Base-by-base conservation (phyloP, 2,888 invertebrate species). In the Ennomos erosarius region DNA sequence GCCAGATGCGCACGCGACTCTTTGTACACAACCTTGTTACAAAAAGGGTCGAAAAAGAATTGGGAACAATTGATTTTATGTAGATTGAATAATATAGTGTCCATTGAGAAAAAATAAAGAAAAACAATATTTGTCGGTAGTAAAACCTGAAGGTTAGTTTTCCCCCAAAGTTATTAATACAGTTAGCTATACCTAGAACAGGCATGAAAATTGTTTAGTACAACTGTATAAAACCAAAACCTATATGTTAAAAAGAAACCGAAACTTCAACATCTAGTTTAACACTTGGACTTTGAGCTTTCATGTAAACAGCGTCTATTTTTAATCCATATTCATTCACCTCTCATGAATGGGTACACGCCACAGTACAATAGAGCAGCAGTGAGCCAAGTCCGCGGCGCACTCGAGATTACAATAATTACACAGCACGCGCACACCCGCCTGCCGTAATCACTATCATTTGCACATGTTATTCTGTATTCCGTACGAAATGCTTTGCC, bases 381-480 rank as follows among this genome's bases (percentile, higher is more conserved):
- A 72, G 68, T 70, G 60, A 63, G 61, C 54, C 65, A 67, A 66
- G 61, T 73, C 51, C 51, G 45, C 57, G 71, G 74, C 79, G 75
- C 75, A 73, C 62, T 74, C 68, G 73, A 83, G 86, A 92, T 91
- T 89, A 92, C 85, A 91, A 90, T 88, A 88, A 91, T 92, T 90
- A 92, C 81, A 81, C 67, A 77, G 85, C 90, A 87, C 89, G 85
- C 88, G 89, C 79, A 70, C 73, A 76, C 74, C 74, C 77, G 72
- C 71, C 44, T 53, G 73, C 77, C 43, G 77, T 90, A 91, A 91
- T 89, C 86, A 91, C 90, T 90, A 85, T 91, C 84, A 91, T 92
- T 92, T 91, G 85, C 87, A 76, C 87, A 82, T 88, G 89, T 90
- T 89, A 88, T 88, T 88, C 86, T 88, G 85, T 88, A 85, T 85